These are phyloP conservation scores for Halcyon chelicuti DNA, from an alignment of 2,797 vertebrate genomes.

Conservation along the genomic window DNA sequence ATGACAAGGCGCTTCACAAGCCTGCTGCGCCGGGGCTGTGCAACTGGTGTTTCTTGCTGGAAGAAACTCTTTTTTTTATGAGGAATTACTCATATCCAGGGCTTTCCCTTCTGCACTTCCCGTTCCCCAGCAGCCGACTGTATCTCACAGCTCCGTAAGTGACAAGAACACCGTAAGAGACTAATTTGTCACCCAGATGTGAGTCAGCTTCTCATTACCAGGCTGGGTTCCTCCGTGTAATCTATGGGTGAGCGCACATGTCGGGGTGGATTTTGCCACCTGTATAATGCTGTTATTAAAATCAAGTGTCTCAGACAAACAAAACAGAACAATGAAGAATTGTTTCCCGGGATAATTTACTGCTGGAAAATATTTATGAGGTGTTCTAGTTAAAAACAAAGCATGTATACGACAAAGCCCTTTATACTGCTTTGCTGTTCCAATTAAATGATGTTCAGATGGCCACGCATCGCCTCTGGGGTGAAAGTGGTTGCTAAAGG, in stretches of 20 bases:
- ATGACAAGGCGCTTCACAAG: fast-evolving
- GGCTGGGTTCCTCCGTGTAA: not conserved
- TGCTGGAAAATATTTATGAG: not conserved
- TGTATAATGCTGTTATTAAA: not conserved
- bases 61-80: not conserved
- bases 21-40: fast-evolving
- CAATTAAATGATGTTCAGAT: not conserved
- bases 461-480: fast-evolving
- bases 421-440: not conserved
- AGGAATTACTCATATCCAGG: not conserved
- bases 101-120: not conserved
- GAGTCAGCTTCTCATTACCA: not conserved
- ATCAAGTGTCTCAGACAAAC: not conserved
- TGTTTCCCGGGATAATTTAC: not conserved
- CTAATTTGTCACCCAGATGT: not conserved
- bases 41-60: not conserved
- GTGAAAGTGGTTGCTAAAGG: not conserved
- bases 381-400: not conserved
- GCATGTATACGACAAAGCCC: not conserved
- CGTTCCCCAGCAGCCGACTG: not conserved
- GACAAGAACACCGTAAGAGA: not conserved
- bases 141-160: fast-evolving
- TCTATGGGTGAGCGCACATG: fast-evolving
- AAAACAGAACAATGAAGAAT: not conserved
- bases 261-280: not conserved